Base-by-base conservation (phyloP, 1,140 invertebrate species). In the Caenorhabditis tropicalis region DNA sequence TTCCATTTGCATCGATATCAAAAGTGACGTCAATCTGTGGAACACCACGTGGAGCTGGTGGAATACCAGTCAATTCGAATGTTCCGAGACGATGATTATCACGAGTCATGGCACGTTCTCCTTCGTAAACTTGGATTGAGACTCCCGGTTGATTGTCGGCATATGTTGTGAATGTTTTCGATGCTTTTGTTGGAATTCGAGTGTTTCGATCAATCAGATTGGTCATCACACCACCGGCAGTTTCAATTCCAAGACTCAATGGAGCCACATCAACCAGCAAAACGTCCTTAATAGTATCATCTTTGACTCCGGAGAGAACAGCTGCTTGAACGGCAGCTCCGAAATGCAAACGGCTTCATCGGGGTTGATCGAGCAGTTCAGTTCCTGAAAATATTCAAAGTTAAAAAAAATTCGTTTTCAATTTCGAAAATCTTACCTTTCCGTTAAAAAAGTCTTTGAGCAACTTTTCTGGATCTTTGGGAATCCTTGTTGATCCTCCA, bases 221-320 rank as follows among this genome's bases (percentile, higher is more conserved):
- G 0, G 94, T 94, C 94, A 94, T 94, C 0, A 94, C 96, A 90
- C 96, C 96, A 79, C 96, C 96, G 87, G 96, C 96, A n/a, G 96
- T 98, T 92, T 98, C 96, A 89, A 98, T 98, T 94, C 96, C 97
- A 89, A 98, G 93, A 12, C 96, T 97, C 87, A 98, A 91, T 93
- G 94, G 94, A 2, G 94, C 93, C 0, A 94, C 94, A 85, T 94
- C 94, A 0, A 95, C 94, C 10, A 95, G 91, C 1, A 95, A 89
- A 2, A 95, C 92, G 88, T 93, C 93, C 87, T 92, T 92, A 31
- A 93, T 92, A 9, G 89, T 90, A 2, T 92, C 90, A 7, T 88
- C 92, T 89, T 84, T 92, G 89, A 93, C 91, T 24, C 94, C 94
- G 3, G 92, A 93, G 0, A 95, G 89, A 84, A 95, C 79, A 36